phyloP scores from a whole-genome alignment of 2,888 invertebrate species.

The Biston stratarius region DNA sequence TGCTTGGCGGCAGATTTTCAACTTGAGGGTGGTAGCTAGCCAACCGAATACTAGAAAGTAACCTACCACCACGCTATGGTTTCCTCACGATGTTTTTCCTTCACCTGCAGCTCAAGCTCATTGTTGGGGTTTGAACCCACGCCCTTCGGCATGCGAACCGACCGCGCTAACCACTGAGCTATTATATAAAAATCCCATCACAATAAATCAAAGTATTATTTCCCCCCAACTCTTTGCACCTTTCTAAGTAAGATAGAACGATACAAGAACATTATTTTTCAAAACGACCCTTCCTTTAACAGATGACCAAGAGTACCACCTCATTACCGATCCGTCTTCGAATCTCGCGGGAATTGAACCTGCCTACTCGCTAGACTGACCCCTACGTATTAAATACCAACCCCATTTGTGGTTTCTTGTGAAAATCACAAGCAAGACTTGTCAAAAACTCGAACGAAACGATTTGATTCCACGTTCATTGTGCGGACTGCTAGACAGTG shows the following conservation, averaged over 20 bases:
- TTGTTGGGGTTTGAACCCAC: no score
- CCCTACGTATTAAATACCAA: conserved; percentile 5
- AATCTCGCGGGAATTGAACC: conserved; percentile 65
- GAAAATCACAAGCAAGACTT: not conserved
- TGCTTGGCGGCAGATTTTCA: no score
- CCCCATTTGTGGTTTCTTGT: not conserved
- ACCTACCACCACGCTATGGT: no score
- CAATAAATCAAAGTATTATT: conserved; percentile 19
- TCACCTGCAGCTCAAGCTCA: no score
- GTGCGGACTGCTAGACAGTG: no score
- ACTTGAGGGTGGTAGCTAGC: no score
- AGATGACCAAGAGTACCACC: conserved; percentile 37
- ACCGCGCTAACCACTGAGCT: no score
- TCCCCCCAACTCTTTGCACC: conserved; percentile 3
- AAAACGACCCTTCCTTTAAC: conserved; percentile 30
- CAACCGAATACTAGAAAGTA: no score
- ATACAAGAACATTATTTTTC: conserved; percentile 14
- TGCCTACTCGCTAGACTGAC: conserved; percentile 32
- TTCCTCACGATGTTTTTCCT: no score
- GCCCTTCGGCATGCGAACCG: no score
- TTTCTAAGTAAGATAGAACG: conserved; percentile 31
- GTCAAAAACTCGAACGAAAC: no score
- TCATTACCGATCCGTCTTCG: conserved; percentile 41
- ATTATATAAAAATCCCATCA: not conserved
- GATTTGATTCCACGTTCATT: no score